These are phyloP conservation scores for Discoglossus pictus DNA, from an alignment of 2,797 vertebrate species.

Conservation along the genomic window DNA sequence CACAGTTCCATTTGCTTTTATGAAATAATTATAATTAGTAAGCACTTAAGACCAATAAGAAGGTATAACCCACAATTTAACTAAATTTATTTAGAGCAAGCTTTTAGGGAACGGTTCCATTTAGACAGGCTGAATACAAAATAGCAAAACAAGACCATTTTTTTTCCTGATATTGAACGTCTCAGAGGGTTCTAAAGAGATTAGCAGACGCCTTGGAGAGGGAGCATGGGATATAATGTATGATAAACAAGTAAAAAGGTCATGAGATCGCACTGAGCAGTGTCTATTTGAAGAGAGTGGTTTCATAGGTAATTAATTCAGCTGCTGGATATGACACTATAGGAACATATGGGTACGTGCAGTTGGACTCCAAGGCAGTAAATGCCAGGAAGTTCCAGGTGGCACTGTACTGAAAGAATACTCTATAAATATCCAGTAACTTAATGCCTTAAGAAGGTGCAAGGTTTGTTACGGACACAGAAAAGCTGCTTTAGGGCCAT, in stretches of 20 bases:
- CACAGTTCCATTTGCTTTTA: constrained; percentile 35
- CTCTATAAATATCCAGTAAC: too few relatives aligned
- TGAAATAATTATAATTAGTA: constrained; percentile 45
- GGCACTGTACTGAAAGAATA: too few relatives aligned
- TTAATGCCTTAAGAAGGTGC: too few relatives aligned
- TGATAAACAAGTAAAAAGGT: not conserved
- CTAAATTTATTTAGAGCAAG: constrained; percentile 29
- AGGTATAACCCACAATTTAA: constrained; percentile 35
- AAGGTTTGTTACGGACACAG: too few relatives aligned
- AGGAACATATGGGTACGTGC: too few relatives aligned
- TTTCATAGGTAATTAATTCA: too few relatives aligned
- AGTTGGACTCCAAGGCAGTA: too few relatives aligned
- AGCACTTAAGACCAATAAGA: constrained; percentile 35
- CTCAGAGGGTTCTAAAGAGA: not conserved
- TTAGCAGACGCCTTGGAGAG: too few relatives aligned
- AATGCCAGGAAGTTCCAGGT: too few relatives aligned
- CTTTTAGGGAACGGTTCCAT: constrained; percentile 14
- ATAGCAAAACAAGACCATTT: not conserved
- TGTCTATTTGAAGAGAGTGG: too few relatives aligned
- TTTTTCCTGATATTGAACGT: not conserved
- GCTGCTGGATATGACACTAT: too few relatives aligned
- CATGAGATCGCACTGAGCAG: not conserved
- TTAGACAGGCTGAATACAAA: not conserved
- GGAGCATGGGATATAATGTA: not conserved
- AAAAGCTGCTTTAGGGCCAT: too few relatives aligned